Conservation (phyloP, 2,797 vertebrate genomes). For the Scolopax bukidnonensis region DNA sequence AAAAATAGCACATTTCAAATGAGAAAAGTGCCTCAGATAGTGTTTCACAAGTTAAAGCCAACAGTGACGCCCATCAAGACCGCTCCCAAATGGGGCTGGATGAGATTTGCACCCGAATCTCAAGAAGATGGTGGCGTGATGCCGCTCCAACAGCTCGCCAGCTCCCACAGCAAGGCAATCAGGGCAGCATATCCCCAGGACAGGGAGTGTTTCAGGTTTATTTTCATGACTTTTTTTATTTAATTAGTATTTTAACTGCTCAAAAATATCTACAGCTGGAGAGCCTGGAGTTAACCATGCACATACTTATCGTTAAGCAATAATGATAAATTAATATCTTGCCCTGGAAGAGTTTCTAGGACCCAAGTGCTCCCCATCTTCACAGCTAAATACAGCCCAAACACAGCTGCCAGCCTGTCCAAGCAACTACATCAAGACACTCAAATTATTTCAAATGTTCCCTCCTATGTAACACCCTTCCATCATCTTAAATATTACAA, state of each 20-base stretch:
- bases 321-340: not conserved
- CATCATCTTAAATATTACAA: constrained; percentile 52
- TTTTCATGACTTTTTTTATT: not conserved
- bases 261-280: not conserved
- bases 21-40: not conserved
- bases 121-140: not conserved
- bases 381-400: constrained; percentile 17
- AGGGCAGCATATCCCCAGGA: accelerated
- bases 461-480: constrained; percentile 55
- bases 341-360: not conserved
- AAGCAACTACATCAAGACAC: not conserved
- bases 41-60: not conserved
- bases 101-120: accelerated
- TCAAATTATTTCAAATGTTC: not conserved
- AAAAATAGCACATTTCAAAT: not conserved
- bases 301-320: not conserved
- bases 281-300: not conserved
- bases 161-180: not conserved
- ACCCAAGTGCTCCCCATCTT: not conserved
- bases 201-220: not conserved
- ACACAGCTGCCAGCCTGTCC: constrained; percentile 40
- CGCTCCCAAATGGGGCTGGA: not conserved
- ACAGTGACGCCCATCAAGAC: not conserved
- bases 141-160: not conserved
- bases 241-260: not conserved